phyloP scores from a whole-genome alignment of 2,797 vertebrate genomes.

The Anguilla obscura region DNA sequence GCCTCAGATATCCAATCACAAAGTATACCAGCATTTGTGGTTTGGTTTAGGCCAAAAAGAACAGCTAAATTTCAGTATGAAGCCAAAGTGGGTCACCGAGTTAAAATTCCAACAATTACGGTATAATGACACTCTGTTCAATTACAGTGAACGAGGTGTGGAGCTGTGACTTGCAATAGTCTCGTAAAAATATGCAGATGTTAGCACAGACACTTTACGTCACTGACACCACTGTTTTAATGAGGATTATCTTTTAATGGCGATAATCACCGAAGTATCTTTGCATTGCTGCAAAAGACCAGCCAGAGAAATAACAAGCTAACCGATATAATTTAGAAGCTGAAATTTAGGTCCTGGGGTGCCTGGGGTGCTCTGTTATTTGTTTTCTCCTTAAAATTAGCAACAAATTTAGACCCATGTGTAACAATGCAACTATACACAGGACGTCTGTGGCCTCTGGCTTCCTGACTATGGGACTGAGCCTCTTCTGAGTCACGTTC shows the following conservation, averaged over 20 bases:
- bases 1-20: conserved; percentile 2
- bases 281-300: background rate
- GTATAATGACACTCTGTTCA: background rate
- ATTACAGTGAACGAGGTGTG: background rate
- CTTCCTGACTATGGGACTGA: too few species aligned
- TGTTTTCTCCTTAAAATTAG: background rate
- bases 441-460: too few species aligned
- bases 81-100: conserved; percentile 5
- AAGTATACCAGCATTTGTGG: conserved; percentile 2
- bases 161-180: background rate
- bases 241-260: background rate
- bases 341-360: background rate
- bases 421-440: too few species aligned
- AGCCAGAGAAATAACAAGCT: background rate
- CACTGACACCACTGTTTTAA: background rate
- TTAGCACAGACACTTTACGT: background rate
- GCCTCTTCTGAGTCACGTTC: too few species aligned
- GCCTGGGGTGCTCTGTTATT: background rate
- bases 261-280: background rate
- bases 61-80: background rate
- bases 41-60: conserved; percentile 15
- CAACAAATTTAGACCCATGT: background rate
- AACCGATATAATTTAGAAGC: background rate
- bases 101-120: background rate
- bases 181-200: background rate